Evolutionary conservation across 2,113 vertebrate genomes (phyloP).

Genomic region (Ammodytes marinus): DNA sequence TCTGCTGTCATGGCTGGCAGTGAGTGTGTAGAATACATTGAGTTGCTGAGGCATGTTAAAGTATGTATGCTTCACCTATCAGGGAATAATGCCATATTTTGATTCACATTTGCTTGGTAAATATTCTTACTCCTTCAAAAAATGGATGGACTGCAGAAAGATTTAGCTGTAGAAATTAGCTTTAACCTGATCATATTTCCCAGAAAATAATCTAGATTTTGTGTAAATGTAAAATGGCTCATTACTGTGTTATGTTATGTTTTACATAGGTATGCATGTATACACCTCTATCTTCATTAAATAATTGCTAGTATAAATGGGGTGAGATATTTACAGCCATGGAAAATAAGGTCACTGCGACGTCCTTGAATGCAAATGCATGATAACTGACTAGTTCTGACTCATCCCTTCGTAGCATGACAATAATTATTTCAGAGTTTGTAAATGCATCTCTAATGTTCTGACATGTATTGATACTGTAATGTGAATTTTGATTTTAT

Average conservation of each 20-base stretch:
- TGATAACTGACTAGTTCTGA: conserved; percentile 38
- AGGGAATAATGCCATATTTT: conserved; percentile 83
- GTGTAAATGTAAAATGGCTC: conserved; percentile 8
- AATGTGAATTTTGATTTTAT: conserved; percentile 73
- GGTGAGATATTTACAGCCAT: conserved; percentile 17
- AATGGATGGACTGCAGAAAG: conserved; percentile 7
- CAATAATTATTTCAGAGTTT: conserved; percentile 87
- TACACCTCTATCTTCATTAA: conserved; percentile 13
- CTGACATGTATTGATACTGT: conserved; percentile 57
- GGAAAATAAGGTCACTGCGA: conserved; percentile 28
- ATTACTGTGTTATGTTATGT: conserved; percentile 19
- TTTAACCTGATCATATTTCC: conserved; percentile 1
- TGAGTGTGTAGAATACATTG: conserved; percentile 82
- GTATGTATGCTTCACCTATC: conserved; percentile 81
- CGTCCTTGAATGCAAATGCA: conserved; percentile 25
- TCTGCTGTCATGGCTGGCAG: conserved; percentile 81
- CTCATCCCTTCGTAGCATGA: conserved; percentile 76
- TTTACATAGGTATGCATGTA: conserved; percentile 8
- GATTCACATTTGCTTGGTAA: conserved; percentile 78
- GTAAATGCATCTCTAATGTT: conserved; percentile 87
- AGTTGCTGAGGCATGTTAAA: conserved; percentile 80
- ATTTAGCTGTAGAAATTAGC: conserved; percentile 14
- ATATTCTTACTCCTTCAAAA: conserved; percentile 66
- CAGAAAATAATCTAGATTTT: not conserved
- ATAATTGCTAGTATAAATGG: conserved; percentile 18